These are phyloP conservation scores for Leptinotarsa haldemani DNA, from an alignment of 2,888 invertebrate species.

Conservation along the genomic window DNA sequence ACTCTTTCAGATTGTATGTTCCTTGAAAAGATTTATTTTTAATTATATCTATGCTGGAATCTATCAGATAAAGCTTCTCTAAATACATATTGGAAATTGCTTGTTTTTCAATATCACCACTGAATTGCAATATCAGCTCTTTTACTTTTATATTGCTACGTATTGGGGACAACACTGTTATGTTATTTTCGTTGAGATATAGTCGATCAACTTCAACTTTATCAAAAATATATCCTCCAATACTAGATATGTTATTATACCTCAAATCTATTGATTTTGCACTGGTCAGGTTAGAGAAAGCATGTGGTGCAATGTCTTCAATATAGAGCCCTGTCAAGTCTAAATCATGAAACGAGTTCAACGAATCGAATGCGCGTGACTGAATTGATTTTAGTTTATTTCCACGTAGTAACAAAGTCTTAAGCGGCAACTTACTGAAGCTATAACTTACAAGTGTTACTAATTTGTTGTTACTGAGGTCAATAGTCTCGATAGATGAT, in stretches of 20 bases:
- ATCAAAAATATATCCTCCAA: neutral
- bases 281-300: neutral
- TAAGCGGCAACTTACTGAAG: neutral
- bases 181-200: constrained; percentile 27
- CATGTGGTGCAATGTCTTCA: neutral
- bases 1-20: constrained; percentile 23
- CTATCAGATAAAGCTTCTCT: constrained; percentile 3
- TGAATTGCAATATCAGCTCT: constrained; percentile 14
- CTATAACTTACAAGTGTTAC: neutral
- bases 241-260: constrained; percentile 22
- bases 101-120: constrained; percentile 13
- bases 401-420: neutral
- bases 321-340: neutral
- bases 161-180: constrained; percentile 26
- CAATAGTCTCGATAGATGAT: constrained; percentile 15
- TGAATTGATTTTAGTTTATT: neutral
- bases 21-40: constrained; percentile 29
- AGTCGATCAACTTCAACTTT: neutral
- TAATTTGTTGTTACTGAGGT: constrained; percentile 17
- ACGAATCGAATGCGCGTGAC: neutral
- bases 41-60: constrained; percentile 22
- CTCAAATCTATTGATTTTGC: neutral
- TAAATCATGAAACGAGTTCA: neutral
- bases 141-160: constrained; percentile 22
- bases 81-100: constrained; percentile 25